Percentiles rank a stretch among this genome's conserved stretches.
Evolutionary conservation across 2,888 invertebrate species (phyloP).

Genomic region (Minunthozetes semirufus): DNA sequence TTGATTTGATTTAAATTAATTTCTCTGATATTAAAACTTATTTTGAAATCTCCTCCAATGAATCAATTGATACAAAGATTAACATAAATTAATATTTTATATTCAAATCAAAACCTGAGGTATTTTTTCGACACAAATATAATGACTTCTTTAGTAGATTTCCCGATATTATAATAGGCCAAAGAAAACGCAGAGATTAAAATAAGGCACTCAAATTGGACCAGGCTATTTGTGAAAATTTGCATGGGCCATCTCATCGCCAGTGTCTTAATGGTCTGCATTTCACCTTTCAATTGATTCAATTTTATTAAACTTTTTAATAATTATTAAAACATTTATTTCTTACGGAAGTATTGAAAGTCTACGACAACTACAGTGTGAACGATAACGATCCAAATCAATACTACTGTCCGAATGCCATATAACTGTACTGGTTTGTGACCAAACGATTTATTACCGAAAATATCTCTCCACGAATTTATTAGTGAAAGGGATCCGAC

Average conservation of each 20-base stretch:
- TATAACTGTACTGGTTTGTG: constrained; percentile 26
- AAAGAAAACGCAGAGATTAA: constrained; percentile 37
- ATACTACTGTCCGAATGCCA: constrained; percentile 33
- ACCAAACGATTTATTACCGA: background rate
- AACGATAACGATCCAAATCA: constrained; percentile 38
- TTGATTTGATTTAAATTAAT: background rate
- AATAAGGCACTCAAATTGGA: constrained; percentile 37
- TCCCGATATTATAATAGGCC: constrained; percentile 29
- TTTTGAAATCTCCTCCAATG: too few relatives aligned
- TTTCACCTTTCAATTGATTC: constrained; percentile 31
- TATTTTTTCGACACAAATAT: constrained; percentile 24
- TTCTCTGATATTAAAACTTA: background rate
- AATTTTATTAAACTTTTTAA: background rate
- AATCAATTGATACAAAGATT: too few relatives aligned
- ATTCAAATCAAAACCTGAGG: constrained; percentile 35
- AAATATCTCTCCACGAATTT: constrained; percentile 14
- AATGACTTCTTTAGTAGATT: background rate
- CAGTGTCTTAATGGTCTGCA: constrained; percentile 34
- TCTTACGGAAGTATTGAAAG: constrained; percentile 38
- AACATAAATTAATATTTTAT: background rate
- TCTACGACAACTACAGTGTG: constrained; percentile 36
- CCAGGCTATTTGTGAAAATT: constrained; percentile 36
- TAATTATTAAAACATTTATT: background rate
- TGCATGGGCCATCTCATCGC: constrained; percentile 34
- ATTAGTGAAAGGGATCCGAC: background rate